Base-by-base conservation (phyloP, 2,797 vertebrate genomes). In the Tenualosa thibaudeaui region DNA sequence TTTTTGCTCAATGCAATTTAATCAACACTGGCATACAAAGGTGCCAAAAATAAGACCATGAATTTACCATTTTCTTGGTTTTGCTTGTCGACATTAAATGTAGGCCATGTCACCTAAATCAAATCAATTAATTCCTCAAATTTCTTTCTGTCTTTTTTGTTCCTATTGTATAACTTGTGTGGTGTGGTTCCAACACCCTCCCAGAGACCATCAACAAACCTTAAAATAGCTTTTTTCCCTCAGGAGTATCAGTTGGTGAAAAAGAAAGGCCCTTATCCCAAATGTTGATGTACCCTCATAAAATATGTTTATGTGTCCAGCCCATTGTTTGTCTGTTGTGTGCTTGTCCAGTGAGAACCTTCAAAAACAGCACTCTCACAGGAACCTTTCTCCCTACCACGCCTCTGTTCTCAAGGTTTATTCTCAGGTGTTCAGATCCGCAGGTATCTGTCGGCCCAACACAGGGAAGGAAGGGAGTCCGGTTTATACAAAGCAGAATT, bases 191-290 rank as follows among this genome's bases (percentile, higher is more conserved):
- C 3, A 15, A 37, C 4, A 37, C 10, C 31, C 31, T 31, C 24
- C 5, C 62, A 10, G 26, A 68, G 31, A 68, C 31, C 60, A 65
- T 31, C 9, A 37, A 68, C 65, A 31, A 68, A 31, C 19, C 22
- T 24, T 3, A 56, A 13, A 68, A 68, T 12, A 31, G 37, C 17
- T 40, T 40, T 56, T 19, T 0, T 62, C n/a, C 58, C 7, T 24
- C 58, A 62, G n/a, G 58, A 62, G 58, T 62, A 24, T 78, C 71
- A 78, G 71, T 75, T 75, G 37, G 7, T 75, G 15, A 43, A 75
- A 68, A 60, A 31, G 7, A 68, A 26, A 49, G n/a, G 71, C 71
- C 71, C 71, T 8, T 8, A 78, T 46, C 71, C 37, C 22, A 46
- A 78, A 19, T 46, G 71, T 78, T 78, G 40, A 46, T 46, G 71